These are phyloP conservation scores for Orthosia cruda DNA, from an alignment of 2,888 invertebrate genomes.

Conservation along the genomic window DNA sequence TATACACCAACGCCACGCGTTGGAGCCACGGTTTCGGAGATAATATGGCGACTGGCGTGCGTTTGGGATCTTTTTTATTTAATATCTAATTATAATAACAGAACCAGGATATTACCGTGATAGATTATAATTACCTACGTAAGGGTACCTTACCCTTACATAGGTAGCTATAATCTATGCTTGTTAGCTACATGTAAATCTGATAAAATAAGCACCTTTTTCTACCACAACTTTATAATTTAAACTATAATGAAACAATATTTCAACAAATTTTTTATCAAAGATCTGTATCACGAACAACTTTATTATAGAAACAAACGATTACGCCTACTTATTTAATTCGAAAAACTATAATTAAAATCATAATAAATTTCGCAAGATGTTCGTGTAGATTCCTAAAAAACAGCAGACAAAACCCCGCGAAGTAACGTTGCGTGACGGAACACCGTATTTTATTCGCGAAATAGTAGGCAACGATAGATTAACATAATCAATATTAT, in stretches of 20 bases:
- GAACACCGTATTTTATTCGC: constrained; percentile 76
- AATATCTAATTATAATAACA: no score
- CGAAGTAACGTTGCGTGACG: constrained; percentile 77
- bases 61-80: no score
- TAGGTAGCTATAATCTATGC: no score
- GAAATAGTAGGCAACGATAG: constrained; percentile 72
- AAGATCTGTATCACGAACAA: constrained; percentile 3
- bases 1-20: no score
- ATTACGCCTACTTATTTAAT: constrained; percentile 5
- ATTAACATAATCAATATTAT: constrained; percentile 82
- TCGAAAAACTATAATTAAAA: constrained; percentile 43
- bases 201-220: background rate
- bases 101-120: no score
- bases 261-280: background rate
- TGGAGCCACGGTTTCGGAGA: no score
- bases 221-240: background rate
- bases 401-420: constrained; percentile 55
- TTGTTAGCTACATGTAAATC: background rate
- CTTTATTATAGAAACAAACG: constrained; percentile 16
- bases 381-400: constrained; percentile 39
- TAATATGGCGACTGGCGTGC: no score
- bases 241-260: background rate
- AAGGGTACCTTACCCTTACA: no score
- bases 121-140: no score
- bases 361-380: constrained; percentile 29